Evolutionary conservation across 2,113 vertebrate species (phyloP).

Genomic region (Chinchilla lanigera): DNA sequence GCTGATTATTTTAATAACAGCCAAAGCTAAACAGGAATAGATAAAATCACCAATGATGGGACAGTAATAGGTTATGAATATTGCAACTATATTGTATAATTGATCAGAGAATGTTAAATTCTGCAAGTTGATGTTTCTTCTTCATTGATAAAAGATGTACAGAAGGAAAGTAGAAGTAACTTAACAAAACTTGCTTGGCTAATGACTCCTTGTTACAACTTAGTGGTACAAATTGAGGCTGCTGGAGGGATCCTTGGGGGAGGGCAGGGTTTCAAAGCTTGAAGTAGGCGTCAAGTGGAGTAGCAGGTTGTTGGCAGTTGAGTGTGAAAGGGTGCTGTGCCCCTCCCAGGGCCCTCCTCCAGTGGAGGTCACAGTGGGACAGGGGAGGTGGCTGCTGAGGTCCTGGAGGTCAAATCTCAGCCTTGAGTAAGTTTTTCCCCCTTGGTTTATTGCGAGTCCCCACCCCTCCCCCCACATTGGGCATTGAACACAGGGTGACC

Average conservation of each 20-base stretch:
- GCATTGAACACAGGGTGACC: background rate
- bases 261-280: background rate
- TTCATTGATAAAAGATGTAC: background rate
- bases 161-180: background rate
- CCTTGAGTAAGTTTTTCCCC: background rate
- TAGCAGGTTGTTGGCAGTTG: background rate
- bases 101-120: background rate
- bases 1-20: background rate
- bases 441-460: rapidly evolving
- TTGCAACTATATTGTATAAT: background rate
- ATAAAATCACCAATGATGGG: background rate
- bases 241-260: background rate
- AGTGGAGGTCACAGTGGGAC: background rate
- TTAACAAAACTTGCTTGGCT: background rate
- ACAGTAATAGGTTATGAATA: background rate
- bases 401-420: background rate
- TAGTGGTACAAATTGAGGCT: background rate
- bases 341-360: background rate
- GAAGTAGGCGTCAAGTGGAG: background rate
- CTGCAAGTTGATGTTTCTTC: background rate
- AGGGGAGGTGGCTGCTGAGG: background rate
- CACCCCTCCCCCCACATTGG: background rate
- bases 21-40: background rate
- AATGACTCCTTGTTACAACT: background rate
- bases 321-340: background rate